These are phyloP conservation scores for Rhingia rostrata DNA, from an alignment of 2,888 invertebrate genomes.

Conservation along the genomic window DNA sequence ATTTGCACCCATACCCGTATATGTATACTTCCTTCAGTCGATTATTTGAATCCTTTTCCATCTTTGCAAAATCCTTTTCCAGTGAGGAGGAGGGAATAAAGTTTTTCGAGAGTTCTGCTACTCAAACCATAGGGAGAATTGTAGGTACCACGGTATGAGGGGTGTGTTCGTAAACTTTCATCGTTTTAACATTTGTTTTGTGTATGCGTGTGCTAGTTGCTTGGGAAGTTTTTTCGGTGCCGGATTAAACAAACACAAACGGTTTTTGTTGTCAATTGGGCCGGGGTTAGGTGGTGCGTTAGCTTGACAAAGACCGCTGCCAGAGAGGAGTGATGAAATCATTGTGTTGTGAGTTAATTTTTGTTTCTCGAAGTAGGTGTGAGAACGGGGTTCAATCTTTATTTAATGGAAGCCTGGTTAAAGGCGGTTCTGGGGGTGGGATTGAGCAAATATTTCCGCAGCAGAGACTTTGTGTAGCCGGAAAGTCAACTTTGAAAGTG, in stretches of 20 bases:
- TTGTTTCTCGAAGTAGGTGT: slow-evolving; percentile 14
- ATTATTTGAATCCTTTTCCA: slow-evolving; percentile 51
- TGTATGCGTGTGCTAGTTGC: slow-evolving; percentile 14
- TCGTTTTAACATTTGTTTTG: slow-evolving; percentile 42
- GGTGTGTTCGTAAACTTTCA: slow-evolving; percentile 53
- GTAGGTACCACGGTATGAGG: not conserved
- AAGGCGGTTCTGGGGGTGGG: not conserved
- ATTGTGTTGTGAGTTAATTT: slow-evolving; percentile 52
- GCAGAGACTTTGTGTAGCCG: slow-evolving; percentile 29
- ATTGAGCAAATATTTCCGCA: slow-evolving; percentile 27
- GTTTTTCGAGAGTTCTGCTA: slow-evolving; percentile 40
- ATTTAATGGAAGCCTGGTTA: slow-evolving; percentile 32
- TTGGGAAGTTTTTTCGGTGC: slow-evolving; percentile 30
- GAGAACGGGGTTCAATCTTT: slow-evolving; percentile 31
- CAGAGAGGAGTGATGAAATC: slow-evolving; percentile 55
- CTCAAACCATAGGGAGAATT: slow-evolving; percentile 28
- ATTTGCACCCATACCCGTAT: not conserved
- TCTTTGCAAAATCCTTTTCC: not conserved
- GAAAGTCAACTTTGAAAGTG: slow-evolving; percentile 19
- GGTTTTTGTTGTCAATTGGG: slow-evolving; percentile 39
- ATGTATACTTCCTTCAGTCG: slow-evolving; percentile 15
- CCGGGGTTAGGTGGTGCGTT: slow-evolving; percentile 12
- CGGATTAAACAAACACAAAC: slow-evolving; percentile 62
- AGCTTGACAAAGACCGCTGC: slow-evolving; percentile 36
- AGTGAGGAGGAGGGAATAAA: slow-evolving; percentile 26